Evolutionary conservation across 2,797 vertebrate species (phyloP).

Genomic region (Cichlasoma orientale): DNA sequence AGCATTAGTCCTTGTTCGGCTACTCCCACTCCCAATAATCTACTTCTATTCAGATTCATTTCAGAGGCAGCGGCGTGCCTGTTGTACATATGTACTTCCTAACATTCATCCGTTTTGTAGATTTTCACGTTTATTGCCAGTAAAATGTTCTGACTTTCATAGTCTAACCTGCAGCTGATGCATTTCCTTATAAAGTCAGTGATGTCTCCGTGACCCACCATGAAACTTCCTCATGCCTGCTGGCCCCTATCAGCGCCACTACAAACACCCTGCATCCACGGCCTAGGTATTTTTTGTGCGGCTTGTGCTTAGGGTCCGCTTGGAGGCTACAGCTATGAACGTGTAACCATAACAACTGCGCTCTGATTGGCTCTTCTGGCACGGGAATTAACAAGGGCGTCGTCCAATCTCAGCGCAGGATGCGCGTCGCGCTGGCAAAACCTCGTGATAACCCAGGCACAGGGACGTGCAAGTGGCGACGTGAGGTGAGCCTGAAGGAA

Average conservation of each 20-base stretch:
- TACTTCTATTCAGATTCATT: slow-evolving; percentile 47
- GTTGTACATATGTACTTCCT: slow-evolving; percentile 14
- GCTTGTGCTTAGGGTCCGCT: slow-evolving; percentile 48
- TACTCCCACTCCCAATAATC: slow-evolving; percentile 36
- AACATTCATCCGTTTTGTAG: not conserved
- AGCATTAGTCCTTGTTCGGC: slow-evolving; percentile 47
- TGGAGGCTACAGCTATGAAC: slow-evolving; percentile 89
- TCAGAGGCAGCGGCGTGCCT: not conserved
- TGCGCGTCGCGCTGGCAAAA: slow-evolving; percentile 88
- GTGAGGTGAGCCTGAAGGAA: slow-evolving; percentile 81
- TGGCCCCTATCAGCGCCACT: slow-evolving; percentile 5
- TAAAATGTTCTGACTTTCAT: not conserved
- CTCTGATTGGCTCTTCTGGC: slow-evolving; percentile 84
- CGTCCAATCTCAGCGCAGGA: slow-evolving; percentile 92
- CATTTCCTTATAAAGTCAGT: not conserved
- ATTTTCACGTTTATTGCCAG: slow-evolving; percentile 3
- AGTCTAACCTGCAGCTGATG: not conserved
- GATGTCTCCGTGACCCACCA: slow-evolving; percentile 1
- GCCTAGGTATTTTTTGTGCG: slow-evolving; percentile 28
- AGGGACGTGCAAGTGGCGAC: slow-evolving; percentile 89
- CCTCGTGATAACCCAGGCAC: slow-evolving; percentile 80
- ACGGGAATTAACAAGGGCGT: slow-evolving; percentile 83
- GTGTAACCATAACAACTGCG: slow-evolving; percentile 88
- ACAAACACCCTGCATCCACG: slow-evolving; percentile 18
- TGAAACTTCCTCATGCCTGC: slow-evolving; percentile 7